Conservation (phyloP, 2,797 vertebrate genomes). For the Tangara arthus region DNA sequence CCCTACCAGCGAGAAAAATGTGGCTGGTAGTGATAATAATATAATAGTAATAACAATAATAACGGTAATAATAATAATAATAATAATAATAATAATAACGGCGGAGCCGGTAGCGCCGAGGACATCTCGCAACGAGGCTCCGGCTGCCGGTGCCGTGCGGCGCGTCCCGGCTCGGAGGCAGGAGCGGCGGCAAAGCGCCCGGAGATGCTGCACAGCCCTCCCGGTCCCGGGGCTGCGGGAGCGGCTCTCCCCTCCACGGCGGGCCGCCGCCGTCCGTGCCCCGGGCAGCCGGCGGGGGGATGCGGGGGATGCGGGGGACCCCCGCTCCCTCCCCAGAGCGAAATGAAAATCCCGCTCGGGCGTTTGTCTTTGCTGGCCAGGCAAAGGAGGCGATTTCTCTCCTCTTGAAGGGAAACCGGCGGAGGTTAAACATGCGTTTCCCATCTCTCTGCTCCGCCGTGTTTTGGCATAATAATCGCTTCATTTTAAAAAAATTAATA, state of each 20-base stretch:
- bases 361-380: background rate
- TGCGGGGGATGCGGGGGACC: background rate
- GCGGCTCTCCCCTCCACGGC: background rate
- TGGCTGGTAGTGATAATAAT: background rate
- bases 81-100: background rate
- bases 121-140: background rate
- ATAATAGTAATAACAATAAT: background rate
- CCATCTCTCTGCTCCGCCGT: background rate
- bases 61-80: no score
- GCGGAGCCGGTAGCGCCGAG: background rate
- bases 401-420: constrained; percentile 9
- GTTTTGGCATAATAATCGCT: background rate
- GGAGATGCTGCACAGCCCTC: background rate
- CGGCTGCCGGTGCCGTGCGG: background rate
- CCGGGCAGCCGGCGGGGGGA: background rate
- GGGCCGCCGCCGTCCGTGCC: background rate
- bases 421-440: background rate
- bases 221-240: background rate
- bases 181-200: background rate
- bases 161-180: background rate
- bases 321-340: background rate
- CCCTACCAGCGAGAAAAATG: background rate
- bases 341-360: background rate
- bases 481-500: background rate
- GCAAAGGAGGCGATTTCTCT: constrained; percentile 6